A percentile compares a stretch with the other conserved stretches of the same genome.
Evolutionary conservation across 2,113 vertebrate species (phyloP).

Genomic region (Nothobranchius furzeri): DNA sequence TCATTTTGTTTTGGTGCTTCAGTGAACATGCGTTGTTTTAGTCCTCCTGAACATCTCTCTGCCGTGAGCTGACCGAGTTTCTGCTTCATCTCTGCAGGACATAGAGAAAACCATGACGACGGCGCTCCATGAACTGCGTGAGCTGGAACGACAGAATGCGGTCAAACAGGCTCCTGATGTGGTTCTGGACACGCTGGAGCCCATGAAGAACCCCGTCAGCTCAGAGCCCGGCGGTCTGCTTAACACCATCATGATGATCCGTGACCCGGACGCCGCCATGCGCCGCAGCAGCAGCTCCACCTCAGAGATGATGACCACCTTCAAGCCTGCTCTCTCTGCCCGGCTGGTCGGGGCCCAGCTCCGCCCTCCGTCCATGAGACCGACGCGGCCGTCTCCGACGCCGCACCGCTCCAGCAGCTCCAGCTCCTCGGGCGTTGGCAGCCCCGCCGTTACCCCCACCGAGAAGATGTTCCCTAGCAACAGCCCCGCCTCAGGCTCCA

Average conservation of each 20-base stretch:
- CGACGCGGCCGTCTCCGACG: slow-evolving; percentile 82
- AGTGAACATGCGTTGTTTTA: too few species aligned
- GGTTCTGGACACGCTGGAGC: slow-evolving; percentile 96
- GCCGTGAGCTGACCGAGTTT: too few species aligned
- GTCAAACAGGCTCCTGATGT: slow-evolving; percentile 96
- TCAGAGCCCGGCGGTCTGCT: slow-evolving; percentile 94
- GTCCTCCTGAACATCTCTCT: too few species aligned
- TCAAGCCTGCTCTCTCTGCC: slow-evolving; percentile 91
- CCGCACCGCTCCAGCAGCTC: slow-evolving; percentile 96
- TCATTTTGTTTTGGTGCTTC: too few species aligned
- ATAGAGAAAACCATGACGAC: slow-evolving; percentile 99
- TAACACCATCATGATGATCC: slow-evolving; percentile 97
- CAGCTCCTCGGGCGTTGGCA: slow-evolving; percentile 93
- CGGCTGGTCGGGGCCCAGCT: slow-evolving; percentile 90
- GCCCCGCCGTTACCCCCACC: slow-evolving; percentile 92
- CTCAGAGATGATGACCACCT: slow-evolving; percentile 96
- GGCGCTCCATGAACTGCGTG: slow-evolving; percentile 92
- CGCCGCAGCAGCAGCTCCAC: slow-evolving; percentile 94
- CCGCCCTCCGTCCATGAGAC: slow-evolving; percentile 88
- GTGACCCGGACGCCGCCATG: slow-evolving; percentile 94
- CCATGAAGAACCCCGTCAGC: slow-evolving; percentile 89
- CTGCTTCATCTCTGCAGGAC: slow-evolving; percentile 79
- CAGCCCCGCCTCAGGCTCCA: slow-evolving; percentile 56
- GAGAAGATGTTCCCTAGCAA: slow-evolving; percentile 92
- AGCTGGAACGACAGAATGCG: slow-evolving; percentile 94